Evolutionary conservation across 2,888 invertebrate genomes (phyloP).

Genomic region (Drosophila nr. perissopoda): DNA sequence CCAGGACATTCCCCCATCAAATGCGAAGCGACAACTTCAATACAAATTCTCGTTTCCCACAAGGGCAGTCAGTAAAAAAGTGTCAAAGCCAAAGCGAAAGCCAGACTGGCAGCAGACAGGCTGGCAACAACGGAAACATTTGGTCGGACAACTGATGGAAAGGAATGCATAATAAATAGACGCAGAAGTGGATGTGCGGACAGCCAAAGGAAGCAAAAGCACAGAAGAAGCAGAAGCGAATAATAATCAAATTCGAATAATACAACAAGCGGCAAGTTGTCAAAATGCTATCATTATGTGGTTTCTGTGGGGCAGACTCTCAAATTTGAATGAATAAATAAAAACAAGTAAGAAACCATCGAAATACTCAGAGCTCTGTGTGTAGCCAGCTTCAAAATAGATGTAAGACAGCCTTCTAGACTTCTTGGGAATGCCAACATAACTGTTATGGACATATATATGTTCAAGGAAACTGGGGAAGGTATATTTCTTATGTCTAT

Average conservation of each 20-base stretch:
- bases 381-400: background rate
- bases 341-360: background rate
- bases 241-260: constrained; percentile 67
- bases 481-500: background rate
- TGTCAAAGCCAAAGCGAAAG: constrained; percentile 43
- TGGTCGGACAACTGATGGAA: constrained; percentile 53
- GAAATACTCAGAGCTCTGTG: background rate
- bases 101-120: constrained; percentile 51
- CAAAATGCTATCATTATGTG: constrained; percentile 12
- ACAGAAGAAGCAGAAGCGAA: constrained; percentile 33
- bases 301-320: background rate
- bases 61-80: constrained; percentile 25
- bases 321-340: background rate
- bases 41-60: constrained; percentile 8
- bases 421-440: background rate
- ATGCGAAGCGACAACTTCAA: constrained; percentile 40
- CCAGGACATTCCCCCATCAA: constrained; percentile 12
- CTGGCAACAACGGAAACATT: constrained; percentile 50
- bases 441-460: background rate
- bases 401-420: background rate
- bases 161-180: constrained; percentile 66
- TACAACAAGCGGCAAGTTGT: constrained; percentile 34
- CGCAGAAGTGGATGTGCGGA: constrained; percentile 11
- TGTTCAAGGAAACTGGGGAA: background rate
- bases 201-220: constrained; percentile 4